These are phyloP conservation scores for Tuberolachnus salignus DNA, from an alignment of 2,888 invertebrate species.

Conservation along the genomic window DNA sequence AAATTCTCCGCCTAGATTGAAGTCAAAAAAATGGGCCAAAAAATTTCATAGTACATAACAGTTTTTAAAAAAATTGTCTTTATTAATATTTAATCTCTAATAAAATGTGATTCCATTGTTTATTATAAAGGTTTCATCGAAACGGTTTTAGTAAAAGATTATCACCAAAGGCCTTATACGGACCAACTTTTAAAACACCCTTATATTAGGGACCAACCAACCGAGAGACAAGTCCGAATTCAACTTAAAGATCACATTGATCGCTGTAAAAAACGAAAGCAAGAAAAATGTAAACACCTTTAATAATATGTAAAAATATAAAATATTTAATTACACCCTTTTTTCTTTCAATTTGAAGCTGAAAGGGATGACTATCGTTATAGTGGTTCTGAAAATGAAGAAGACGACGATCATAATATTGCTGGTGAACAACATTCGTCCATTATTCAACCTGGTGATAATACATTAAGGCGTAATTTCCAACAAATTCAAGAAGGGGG, in stretches of 20 bases:
- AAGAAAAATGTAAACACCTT: slow-evolving; percentile 70
- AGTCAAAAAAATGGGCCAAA: slow-evolving; percentile 97
- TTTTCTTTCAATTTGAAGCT: slow-evolving; percentile 58
- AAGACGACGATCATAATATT: slow-evolving; percentile 89
- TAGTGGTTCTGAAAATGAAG: slow-evolving; percentile 97
- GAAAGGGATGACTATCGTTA: slow-evolving; percentile 71
- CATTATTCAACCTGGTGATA: slow-evolving; percentile 90
- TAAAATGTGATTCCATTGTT: slow-evolving; percentile 38
- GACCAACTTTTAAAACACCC: slow-evolving; percentile 96
- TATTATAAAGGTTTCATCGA: slow-evolving; percentile 81
- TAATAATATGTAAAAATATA: neutral
- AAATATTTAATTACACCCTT: neutral
- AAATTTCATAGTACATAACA: slow-evolving; percentile 79
- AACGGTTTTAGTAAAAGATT: slow-evolving; percentile 97
- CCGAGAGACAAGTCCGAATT: slow-evolving; percentile 96
- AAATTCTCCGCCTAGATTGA: slow-evolving; percentile 96
- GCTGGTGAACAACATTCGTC: slow-evolving; percentile 90
- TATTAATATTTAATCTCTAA: neutral
- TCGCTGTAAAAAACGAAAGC: slow-evolving; percentile 92
- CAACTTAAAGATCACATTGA: slow-evolving; percentile 99
- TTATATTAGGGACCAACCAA: slow-evolving; percentile 98
- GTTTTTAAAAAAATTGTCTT: neutral
- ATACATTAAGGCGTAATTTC: slow-evolving; percentile 95
- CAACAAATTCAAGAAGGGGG: slow-evolving; percentile 84
- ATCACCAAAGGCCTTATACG: slow-evolving; percentile 97